Conservation (phyloP, 2,113 vertebrate species). For the Aegithalos caudatus region DNA sequence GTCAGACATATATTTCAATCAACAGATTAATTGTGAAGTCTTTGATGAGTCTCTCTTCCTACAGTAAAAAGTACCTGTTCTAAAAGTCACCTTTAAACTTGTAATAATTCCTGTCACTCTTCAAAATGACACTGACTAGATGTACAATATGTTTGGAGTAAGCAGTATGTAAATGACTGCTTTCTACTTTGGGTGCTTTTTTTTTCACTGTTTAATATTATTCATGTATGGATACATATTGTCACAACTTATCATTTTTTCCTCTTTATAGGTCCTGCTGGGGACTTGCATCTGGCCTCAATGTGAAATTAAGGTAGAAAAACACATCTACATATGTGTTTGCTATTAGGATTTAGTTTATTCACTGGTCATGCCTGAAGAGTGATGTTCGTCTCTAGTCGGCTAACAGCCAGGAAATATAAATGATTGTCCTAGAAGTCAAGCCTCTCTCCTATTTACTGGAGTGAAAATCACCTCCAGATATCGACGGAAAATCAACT, state of each 20-base stretch:
- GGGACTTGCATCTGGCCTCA: constrained; percentile 81
- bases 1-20: neutral
- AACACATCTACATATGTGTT: constrained; percentile 77
- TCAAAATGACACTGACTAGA: neutral
- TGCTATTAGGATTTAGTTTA: constrained; percentile 78
- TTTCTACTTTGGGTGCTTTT: neutral
- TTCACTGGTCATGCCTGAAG: constrained; percentile 85
- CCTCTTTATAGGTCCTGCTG: constrained; percentile 83
- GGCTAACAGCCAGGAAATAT: constrained; percentile 80
- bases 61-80: neutral
- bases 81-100: neutral
- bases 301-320: constrained; percentile 85
- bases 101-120: neutral
- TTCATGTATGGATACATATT: constrained; percentile 31
- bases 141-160: neutral
- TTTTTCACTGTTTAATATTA: constrained; percentile 24
- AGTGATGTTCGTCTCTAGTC: constrained; percentile 79
- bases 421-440: constrained; percentile 87
- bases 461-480: constrained; percentile 86
- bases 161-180: constrained; percentile 21
- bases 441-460: constrained; percentile 77
- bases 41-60: neutral
- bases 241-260: constrained; percentile 46
- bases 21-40: neutral
- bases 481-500: constrained; percentile 74